Percentiles rank a stretch among this genome's conserved stretches.
Conservation (phyloP, 2,888 invertebrate species). For the Agrotis segetum region DNA sequence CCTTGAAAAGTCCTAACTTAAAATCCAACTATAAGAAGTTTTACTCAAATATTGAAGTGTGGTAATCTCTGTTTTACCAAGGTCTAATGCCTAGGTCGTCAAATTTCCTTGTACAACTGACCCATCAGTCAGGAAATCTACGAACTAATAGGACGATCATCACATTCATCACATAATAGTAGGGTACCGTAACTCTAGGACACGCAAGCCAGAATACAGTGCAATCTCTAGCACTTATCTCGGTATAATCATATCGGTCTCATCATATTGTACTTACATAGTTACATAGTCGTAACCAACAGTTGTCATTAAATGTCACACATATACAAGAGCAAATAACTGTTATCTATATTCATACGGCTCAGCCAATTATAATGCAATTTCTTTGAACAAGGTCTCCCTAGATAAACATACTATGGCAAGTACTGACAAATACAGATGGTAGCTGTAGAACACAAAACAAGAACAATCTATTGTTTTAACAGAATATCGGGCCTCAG, state of each 20-base stretch:
- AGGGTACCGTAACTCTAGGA: not conserved
- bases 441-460: not conserved
- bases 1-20: not conserved
- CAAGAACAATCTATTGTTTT: slow-evolving; percentile 11
- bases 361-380: slow-evolving; percentile 53
- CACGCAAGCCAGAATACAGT: slow-evolving; percentile 6
- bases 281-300: slow-evolving; percentile 18
- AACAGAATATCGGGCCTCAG: slow-evolving; percentile 4
- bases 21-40: not conserved
- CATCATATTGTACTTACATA: slow-evolving; percentile 12
- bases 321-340: slow-evolving; percentile 41
- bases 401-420: slow-evolving; percentile 40
- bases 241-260: slow-evolving; percentile 15
- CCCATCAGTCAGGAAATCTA: slow-evolving; percentile 7
- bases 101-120: not conserved
- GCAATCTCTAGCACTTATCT: slow-evolving; percentile 1
- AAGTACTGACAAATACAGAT: slow-evolving; percentile 22
- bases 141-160: not conserved
- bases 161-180: not conserved
- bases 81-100: not conserved
- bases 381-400: slow-evolving; percentile 56
- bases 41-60: too few species aligned
- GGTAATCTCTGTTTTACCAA: too few species aligned
- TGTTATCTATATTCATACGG: slow-evolving; percentile 53
- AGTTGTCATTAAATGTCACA: slow-evolving; percentile 32